These are phyloP conservation scores for Campoplex capitator DNA, from an alignment of 2,888 invertebrate genomes.

Conservation along the genomic window DNA sequence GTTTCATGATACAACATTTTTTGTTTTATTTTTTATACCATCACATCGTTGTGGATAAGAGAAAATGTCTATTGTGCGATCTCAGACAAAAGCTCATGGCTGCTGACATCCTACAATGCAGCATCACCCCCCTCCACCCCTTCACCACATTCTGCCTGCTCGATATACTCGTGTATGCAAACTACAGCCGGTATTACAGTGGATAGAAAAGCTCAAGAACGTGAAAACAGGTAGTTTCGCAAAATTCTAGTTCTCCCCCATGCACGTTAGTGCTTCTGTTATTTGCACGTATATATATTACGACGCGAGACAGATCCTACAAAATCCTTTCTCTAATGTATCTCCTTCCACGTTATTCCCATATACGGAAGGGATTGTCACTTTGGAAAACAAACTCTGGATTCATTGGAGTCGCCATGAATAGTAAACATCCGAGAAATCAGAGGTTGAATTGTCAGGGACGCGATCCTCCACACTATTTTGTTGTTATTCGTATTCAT, in stretches of 20 bases:
- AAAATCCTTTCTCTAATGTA: no score
- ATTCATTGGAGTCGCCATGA: constrained; percentile 9
- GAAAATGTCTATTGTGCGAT: constrained; percentile 71
- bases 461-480: neutral
- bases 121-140: no score
- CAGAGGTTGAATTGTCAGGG: neutral
- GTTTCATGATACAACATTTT: constrained; percentile 21
- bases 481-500: neutral
- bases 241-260: constrained; percentile 10
- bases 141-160: constrained; percentile 2
- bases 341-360: neutral
- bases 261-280: neutral
- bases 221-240: constrained; percentile 26
- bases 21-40: neutral
- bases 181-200: constrained; percentile 11
- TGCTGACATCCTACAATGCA: no score
- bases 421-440: neutral
- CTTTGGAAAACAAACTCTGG: constrained; percentile 28
- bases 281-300: no score
- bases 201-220: constrained; percentile 36
- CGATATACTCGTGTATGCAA: neutral
- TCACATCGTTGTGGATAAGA: constrained; percentile 33
- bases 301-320: no score
- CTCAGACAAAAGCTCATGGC: constrained; percentile 73
- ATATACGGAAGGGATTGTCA: constrained; percentile 37